A percentile compares a stretch with the other conserved stretches of the same genome.
phyloP scores from a whole-genome alignment of 2,797 vertebrate species.

The Arnoldichthys spilopterus region DNA sequence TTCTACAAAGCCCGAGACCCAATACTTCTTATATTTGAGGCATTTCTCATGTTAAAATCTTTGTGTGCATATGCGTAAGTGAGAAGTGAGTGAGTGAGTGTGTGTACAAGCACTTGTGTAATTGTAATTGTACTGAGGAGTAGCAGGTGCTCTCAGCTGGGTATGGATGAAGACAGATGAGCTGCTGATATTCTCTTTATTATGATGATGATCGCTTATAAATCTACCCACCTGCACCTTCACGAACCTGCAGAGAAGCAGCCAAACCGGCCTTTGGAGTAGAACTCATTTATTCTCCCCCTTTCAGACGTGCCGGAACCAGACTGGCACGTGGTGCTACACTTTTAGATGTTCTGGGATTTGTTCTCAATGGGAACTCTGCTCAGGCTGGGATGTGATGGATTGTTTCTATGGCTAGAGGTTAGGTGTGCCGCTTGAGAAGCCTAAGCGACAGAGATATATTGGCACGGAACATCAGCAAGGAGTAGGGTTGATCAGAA shows the following conservation, averaged over 20 bases:
- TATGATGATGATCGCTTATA: slow-evolving; percentile 78
- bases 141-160: slow-evolving; percentile 82
- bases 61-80: not conserved
- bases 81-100: not conserved
- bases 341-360: not conserved
- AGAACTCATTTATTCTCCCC: slow-evolving; percentile 12
- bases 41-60: not conserved
- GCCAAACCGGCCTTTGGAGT: slow-evolving; percentile 20
- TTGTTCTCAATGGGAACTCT: slow-evolving; percentile 18
- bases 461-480: slow-evolving; percentile 12
- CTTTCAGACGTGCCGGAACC: slow-evolving; percentile 17
- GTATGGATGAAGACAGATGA: slow-evolving; percentile 83
- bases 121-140: slow-evolving; percentile 52
- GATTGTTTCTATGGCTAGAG: slow-evolving; percentile 19
- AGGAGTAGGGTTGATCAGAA: slow-evolving; percentile 26
- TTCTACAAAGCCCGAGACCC: not conserved
- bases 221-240: slow-evolving; percentile 79
- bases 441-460: slow-evolving; percentile 17
- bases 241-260: slow-evolving; percentile 75
- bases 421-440: slow-evolving; percentile 32
- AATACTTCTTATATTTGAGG: not conserved
- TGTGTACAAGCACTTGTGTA: not conserved
- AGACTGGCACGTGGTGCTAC: not conserved
- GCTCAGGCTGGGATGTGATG: slow-evolving; percentile 4
- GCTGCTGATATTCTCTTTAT: slow-evolving; percentile 78